Evolutionary conservation across 2,888 invertebrate genomes (phyloP).

Genomic region (Halictus quadricinctus): DNA sequence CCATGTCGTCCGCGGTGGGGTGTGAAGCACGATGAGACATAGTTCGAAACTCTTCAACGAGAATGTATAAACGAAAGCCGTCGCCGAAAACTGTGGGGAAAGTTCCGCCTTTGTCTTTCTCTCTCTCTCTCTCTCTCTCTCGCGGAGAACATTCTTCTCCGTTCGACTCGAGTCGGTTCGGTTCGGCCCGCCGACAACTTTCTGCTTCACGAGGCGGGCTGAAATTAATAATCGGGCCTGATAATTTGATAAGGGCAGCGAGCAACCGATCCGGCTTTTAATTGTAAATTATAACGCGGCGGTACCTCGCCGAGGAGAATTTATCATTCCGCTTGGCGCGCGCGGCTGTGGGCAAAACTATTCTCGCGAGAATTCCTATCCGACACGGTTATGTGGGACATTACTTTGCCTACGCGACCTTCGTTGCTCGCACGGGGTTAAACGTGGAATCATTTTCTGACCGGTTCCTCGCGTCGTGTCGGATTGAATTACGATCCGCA

Average conservation of each 20-base stretch:
- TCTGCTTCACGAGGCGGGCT: background rate
- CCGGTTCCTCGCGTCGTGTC: constrained; percentile 15
- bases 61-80: constrained; percentile 11
- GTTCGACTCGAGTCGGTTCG: too few species aligned
- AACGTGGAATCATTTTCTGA: constrained; percentile 42
- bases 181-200: background rate
- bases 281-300: constrained; percentile 47
- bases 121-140: background rate
- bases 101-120: background rate
- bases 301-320: constrained; percentile 35
- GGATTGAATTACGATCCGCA: constrained; percentile 43
- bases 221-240: constrained; percentile 34
- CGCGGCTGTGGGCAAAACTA: constrained; percentile 39
- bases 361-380: constrained; percentile 50
- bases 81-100: background rate
- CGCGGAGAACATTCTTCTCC: background rate
- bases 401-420: constrained; percentile 49
- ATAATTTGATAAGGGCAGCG: constrained; percentile 41
- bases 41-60: background rate
- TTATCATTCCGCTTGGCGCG: constrained; percentile 54
- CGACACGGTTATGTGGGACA: constrained; percentile 43
- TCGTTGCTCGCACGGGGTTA: constrained; percentile 38
- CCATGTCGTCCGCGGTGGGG: background rate
- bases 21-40: constrained; percentile 13
- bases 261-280: constrained; percentile 28